These are phyloP conservation scores for Pterophyllum scalare DNA, from an alignment of 2,113 vertebrate genomes.

Conservation along the genomic window DNA sequence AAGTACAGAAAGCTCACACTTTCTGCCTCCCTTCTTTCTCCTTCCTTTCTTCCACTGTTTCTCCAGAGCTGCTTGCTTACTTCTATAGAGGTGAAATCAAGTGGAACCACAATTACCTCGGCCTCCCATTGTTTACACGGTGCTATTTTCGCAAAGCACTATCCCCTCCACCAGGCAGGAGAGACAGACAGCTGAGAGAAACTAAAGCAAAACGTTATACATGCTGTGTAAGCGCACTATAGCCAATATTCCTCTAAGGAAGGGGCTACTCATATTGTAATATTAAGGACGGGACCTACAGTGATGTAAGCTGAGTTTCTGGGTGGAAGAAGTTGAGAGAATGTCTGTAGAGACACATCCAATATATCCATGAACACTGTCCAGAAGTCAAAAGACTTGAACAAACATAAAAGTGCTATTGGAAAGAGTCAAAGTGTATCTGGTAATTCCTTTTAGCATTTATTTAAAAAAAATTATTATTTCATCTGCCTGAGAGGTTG, in stretches of 20 bases:
- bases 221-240: constrained; percentile 13
- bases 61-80: constrained; percentile 28
- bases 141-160: constrained; percentile 44
- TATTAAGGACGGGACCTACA: not conserved
- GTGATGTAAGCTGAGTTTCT: constrained; percentile 20
- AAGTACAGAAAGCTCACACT: not conserved
- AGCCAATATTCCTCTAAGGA: constrained; percentile 26
- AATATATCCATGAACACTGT: not conserved
- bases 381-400: not conserved
- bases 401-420: too few relatives aligned
- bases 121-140: constrained; percentile 64
- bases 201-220: constrained; percentile 17
- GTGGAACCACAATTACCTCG: constrained; percentile 68
- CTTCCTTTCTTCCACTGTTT: constrained; percentile 22
- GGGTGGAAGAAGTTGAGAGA: not conserved
- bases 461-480: too few relatives aligned
- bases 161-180: not conserved
- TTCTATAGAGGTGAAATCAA: constrained; percentile 59
- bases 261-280: constrained; percentile 25
- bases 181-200: not conserved
- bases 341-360: constrained; percentile 4
- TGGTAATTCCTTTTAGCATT: not conserved
- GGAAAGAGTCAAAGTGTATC: not conserved
- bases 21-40: constrained; percentile 9
- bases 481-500: not conserved